Evolutionary conservation across 2,113 vertebrate genomes (phyloP).

Genomic region (Zosterops borbonicus): DNA sequence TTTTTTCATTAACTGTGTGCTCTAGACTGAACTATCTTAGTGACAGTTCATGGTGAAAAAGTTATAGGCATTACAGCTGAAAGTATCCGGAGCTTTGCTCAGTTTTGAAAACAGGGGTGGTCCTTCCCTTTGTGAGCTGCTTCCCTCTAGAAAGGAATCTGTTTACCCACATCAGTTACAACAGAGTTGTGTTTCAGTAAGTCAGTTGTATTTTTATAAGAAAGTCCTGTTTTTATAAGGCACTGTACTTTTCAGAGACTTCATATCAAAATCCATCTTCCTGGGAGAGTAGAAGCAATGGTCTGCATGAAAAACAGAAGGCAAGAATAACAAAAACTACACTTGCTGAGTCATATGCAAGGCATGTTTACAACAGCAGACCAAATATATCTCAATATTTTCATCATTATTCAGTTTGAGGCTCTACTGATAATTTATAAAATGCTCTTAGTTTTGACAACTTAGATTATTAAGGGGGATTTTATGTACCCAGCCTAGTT

Average conservation of each 20-base stretch:
- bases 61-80: not conserved
- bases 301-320: constrained; percentile 7
- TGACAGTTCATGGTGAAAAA: not conserved
- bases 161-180: not conserved
- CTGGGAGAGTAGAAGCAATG: not conserved
- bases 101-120: not conserved
- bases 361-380: not conserved
- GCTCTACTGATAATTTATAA: constrained; percentile 1
- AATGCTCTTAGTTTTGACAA: constrained; percentile 27
- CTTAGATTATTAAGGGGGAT: not conserved
- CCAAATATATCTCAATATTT: constrained; percentile 33
- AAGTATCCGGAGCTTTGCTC: not conserved
- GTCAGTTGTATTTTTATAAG: not conserved
- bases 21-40: not conserved
- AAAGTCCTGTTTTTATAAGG: not conserved
- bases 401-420: constrained; percentile 5
- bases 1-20: not conserved
- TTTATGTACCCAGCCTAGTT: not conserved
- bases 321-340: not conserved
- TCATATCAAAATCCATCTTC: not conserved
- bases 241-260: not conserved
- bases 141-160: not conserved
- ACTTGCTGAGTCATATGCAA: not conserved
- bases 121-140: not conserved
- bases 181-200: not conserved